These are phyloP conservation scores for Drosophila neonasuta DNA, from an alignment of 2,888 invertebrate genomes.

Conservation along the genomic window DNA sequence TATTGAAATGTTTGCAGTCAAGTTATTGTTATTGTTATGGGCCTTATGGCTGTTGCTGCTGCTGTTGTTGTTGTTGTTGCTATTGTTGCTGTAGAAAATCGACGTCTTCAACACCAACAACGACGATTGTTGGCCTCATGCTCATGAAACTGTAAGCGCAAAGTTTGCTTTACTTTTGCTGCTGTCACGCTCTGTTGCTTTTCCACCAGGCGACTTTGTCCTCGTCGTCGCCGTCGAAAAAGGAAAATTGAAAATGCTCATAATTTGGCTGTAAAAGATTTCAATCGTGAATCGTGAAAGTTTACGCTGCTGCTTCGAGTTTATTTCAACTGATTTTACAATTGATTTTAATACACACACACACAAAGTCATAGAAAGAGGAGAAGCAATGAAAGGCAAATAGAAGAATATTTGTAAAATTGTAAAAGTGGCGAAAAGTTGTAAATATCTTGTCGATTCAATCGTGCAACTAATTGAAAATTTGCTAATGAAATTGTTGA, in stretches of 20 bases:
- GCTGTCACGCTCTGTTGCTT: slow-evolving; percentile 72
- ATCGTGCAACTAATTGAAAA: slow-evolving; percentile 76
- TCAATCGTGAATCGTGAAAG: slow-evolving; percentile 78
- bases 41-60: slow-evolving; percentile 50
- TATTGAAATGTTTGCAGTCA: slow-evolving; percentile 76
- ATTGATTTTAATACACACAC: slow-evolving; percentile 69
- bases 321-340: slow-evolving; percentile 74
- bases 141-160: slow-evolving; percentile 73
- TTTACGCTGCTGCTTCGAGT: slow-evolving; percentile 64
- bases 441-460: slow-evolving; percentile 74
- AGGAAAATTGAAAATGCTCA: slow-evolving; percentile 78
- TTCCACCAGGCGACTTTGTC: slow-evolving; percentile 16
- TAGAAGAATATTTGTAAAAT: slow-evolving; percentile 13
- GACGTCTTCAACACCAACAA: slow-evolving; percentile 57
- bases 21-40: slow-evolving; percentile 79
- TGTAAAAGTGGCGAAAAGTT: slow-evolving; percentile 52
- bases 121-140: slow-evolving; percentile 57
- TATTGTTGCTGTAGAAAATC: slow-evolving; percentile 64
- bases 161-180: slow-evolving; percentile 75
- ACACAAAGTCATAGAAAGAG: not conserved
- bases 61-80: slow-evolving; percentile 29
- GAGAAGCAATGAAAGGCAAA: not conserved
- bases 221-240: slow-evolving; percentile 9
- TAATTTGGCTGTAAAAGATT: slow-evolving; percentile 79
- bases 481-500: slow-evolving; percentile 71